These are phyloP conservation scores for Priocnemis perturbator DNA, from an alignment of 2,888 invertebrate genomes.

Conservation along the genomic window DNA sequence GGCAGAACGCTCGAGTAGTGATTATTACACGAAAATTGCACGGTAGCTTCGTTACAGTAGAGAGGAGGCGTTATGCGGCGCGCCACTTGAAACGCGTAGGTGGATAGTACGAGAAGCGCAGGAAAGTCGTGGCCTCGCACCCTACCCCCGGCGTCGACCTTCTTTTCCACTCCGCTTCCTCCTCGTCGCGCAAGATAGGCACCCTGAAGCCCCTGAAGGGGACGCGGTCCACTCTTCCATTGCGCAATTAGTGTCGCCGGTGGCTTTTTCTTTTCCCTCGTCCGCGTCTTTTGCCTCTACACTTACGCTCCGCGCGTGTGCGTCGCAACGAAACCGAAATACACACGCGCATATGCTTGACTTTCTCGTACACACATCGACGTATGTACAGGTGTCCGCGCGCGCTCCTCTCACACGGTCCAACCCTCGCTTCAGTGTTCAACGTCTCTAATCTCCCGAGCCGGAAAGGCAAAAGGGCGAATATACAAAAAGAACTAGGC, in stretches of 20 bases:
- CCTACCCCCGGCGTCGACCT: constrained; percentile 15
- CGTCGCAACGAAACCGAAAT: constrained; percentile 4
- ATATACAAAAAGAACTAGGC: constrained; percentile 45
- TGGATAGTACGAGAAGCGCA: neutral
- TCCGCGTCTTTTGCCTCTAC: neutral
- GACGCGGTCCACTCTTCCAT: constrained; percentile 35
- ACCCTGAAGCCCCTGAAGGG: neutral
- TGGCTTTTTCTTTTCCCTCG: constrained; percentile 26
- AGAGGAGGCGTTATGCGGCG: too few relatives aligned
- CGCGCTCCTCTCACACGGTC: too few relatives aligned
- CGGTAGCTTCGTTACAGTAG: constrained; percentile 41
- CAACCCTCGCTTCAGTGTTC: constrained; percentile 10
- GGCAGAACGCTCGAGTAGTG: constrained; percentile 22
- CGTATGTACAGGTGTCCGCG: neutral
- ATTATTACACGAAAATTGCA: constrained; percentile 39
- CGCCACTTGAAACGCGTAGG: constrained; percentile 4
- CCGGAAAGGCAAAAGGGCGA: constrained; percentile 28
- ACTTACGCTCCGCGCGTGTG: neutral
- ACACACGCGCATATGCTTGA: constrained; percentile 33
- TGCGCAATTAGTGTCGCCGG: constrained; percentile 52
- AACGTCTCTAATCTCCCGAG: constrained; percentile 38
- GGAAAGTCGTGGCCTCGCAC: neutral
- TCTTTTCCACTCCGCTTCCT: constrained; percentile 33
- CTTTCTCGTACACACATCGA: neutral
- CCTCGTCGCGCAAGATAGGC: constrained; percentile 19